phyloP scores from a whole-genome alignment of 2,888 invertebrate species.

The Plagiodera versicolora region DNA sequence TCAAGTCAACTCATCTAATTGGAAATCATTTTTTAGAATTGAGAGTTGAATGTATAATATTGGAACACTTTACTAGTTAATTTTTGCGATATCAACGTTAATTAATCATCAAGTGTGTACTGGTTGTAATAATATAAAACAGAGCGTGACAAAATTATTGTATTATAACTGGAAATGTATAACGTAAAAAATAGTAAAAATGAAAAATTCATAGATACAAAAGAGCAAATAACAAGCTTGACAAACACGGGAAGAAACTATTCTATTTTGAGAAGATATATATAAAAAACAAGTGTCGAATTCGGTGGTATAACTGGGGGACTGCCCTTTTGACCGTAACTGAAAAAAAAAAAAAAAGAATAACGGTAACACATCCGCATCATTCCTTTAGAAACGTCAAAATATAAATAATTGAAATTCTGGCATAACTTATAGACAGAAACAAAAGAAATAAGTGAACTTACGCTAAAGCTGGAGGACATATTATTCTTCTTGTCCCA shows the following conservation, averaged over 20 bases:
- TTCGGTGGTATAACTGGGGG: conserved; percentile 88
- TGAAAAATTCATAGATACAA: not conserved
- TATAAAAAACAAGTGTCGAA: conserved; percentile 83
- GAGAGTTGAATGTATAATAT: no score
- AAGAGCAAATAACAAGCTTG: not conserved
- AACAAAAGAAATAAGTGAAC: conserved; percentile 50
- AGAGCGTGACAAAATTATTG: no score
- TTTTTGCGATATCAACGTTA: no score
- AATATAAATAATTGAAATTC: no score
- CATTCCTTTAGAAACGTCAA: no score
- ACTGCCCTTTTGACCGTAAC: conserved; percentile 75
- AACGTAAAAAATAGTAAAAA: not conserved
- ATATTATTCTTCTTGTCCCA: conserved; percentile 81
- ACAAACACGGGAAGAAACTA: not conserved
- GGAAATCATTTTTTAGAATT: no score
- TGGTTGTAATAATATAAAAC: no score
- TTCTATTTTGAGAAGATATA: conserved; percentile 78
- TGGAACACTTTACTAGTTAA: no score
- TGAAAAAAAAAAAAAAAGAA: conserved; percentile 47
- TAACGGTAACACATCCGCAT: no score
- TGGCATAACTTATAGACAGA: no score
- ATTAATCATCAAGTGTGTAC: no score
- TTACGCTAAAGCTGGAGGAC: conserved; percentile 87
- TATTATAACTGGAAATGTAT: not conserved
- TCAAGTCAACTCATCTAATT: no score